Conservation (phyloP, 2,797 vertebrate genomes). For the Merluccius polli region DNA sequence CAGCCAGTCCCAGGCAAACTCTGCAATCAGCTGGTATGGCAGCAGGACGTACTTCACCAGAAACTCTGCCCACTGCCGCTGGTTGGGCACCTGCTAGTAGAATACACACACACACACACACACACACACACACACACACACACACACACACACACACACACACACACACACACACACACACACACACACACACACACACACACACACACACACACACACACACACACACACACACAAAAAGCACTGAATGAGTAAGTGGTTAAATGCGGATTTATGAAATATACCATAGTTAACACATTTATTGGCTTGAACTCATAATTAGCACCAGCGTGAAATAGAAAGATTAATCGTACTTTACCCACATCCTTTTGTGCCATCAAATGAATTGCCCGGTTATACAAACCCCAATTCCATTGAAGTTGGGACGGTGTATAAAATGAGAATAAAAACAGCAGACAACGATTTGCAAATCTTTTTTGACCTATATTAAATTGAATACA, state of each 20-base stretch:
- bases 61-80: constrained; percentile 90
- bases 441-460: too few species aligned
- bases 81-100: constrained; percentile 75
- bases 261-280: neutral
- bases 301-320: neutral
- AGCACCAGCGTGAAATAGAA: neutral
- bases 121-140: too few species aligned
- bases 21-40: constrained; percentile 90
- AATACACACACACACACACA: neutral
- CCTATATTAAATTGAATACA: too few species aligned
- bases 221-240: too few species aligned
- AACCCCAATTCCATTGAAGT: too few species aligned
- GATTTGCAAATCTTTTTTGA: too few species aligned
- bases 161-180: too few species aligned
- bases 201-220: neutral
- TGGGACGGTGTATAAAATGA: too few species aligned
- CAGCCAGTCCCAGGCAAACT: constrained; percentile 95
- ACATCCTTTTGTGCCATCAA: neutral
- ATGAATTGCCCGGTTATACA: neutral
- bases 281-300: neutral
- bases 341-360: neutral
- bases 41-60: constrained; percentile 85
- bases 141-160: neutral
- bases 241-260: neutral
- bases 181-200: neutral